Evolutionary conservation across 2,113 vertebrate species (phyloP).

Genomic region (Crotalus helleri): DNA sequence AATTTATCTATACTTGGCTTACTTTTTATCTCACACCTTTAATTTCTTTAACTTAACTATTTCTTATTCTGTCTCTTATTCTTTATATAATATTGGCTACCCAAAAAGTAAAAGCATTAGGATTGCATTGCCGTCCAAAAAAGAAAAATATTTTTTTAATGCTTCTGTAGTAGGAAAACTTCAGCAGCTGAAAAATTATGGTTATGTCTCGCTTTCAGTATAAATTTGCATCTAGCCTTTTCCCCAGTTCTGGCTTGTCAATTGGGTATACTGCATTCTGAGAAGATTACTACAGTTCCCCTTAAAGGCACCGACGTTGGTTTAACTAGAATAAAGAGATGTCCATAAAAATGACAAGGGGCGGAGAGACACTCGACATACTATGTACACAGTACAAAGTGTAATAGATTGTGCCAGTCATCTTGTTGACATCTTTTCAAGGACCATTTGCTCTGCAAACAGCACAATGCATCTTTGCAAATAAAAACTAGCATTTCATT

Average conservation of each 20-base stretch:
- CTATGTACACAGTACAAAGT: not conserved
- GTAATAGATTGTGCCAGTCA: not conserved
- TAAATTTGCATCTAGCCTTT: constrained; percentile 1
- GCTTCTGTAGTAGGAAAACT: not conserved
- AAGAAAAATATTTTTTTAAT: constrained; percentile 7
- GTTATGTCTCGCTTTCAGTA: constrained; percentile 2
- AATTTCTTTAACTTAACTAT: not conserved
- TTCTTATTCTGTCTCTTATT: not conserved
- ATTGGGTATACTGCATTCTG: not conserved
- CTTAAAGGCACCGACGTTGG: not conserved
- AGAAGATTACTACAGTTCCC: constrained; percentile 15
- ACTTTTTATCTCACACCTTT: not conserved
- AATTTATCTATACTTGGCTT: not conserved
- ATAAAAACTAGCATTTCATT: accelerated
- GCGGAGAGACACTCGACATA: not conserved
- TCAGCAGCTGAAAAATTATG: constrained; percentile 2
- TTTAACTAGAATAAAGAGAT: constrained; percentile 27
- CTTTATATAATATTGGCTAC: not conserved
- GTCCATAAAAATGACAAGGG: constrained; percentile 39
- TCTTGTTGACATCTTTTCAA: constrained; percentile 8
- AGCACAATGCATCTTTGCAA: not conserved
- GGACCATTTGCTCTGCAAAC: constrained; percentile 11
- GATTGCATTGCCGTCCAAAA: constrained; percentile 17
- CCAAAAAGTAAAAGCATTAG: not conserved
- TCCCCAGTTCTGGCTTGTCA: constrained; percentile 14